These are phyloP conservation scores for Coelopa pilipes DNA, from an alignment of 2,888 invertebrate genomes.

Conservation along the genomic window DNA sequence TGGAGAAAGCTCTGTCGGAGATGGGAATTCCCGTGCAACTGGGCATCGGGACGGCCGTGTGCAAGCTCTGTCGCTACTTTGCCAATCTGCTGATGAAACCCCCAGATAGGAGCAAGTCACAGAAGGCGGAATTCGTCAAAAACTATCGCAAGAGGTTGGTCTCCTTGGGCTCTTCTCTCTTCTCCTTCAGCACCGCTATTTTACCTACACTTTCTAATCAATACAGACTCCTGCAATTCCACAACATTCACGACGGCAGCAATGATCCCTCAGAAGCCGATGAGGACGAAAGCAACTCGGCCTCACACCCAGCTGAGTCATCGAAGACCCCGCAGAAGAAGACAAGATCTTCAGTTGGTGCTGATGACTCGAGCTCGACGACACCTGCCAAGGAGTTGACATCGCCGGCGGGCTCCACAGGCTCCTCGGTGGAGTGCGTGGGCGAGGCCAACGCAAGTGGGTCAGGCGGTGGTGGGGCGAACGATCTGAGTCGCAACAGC, in stretches of 20 bases:
- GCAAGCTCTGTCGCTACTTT: conserved; percentile 84
- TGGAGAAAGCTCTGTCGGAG: conserved; percentile 71
- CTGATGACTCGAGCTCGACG: neutral
- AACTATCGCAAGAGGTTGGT: conserved; percentile 74
- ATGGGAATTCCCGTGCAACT: conserved; percentile 78
- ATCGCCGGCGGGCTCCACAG: conserved; percentile 48
- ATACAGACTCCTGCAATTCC: conserved; percentile 77
- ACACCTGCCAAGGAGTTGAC: conserved; percentile 38
- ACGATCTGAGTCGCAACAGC: neutral
- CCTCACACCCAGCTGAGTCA: conserved; percentile 60
- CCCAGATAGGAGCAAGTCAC: conserved; percentile 68
- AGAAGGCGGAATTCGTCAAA: conserved; percentile 65
- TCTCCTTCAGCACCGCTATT: too few species aligned
- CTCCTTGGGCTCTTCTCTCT: neutral
- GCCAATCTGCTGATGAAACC: conserved; percentile 77
- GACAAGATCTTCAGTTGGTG: conserved; percentile 18
- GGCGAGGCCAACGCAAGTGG: conserved; percentile 34
- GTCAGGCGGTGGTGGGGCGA: conserved; percentile 19
- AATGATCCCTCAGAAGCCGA: conserved; percentile 62
- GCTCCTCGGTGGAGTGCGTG: conserved; percentile 48
- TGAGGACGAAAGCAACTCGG: conserved; percentile 58
- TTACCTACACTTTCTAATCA: too few species aligned
- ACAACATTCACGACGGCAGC: conserved; percentile 72
- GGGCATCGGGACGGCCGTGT: conserved; percentile 77
- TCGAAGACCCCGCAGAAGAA: conserved; percentile 52